Percentiles rank a stretch among this genome's conserved stretches.
These are phyloP conservation scores for Chinchilla lanigera DNA, from an alignment of 2,113 vertebrate species.

Conservation along the genomic window DNA sequence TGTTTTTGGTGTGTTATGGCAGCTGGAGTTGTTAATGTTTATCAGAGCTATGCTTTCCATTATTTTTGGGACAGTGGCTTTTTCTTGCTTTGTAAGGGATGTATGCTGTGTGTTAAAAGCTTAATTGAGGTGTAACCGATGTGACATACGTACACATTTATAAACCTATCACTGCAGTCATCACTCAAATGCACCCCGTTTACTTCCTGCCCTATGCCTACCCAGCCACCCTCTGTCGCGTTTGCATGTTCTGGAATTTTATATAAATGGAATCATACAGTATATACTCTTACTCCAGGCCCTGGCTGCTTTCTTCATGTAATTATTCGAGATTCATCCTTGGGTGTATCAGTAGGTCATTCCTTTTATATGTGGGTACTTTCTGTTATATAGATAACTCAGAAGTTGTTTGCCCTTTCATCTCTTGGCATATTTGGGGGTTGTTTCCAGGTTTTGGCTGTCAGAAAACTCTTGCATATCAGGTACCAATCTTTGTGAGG, in stretches of 20 bases:
- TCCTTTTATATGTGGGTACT: not conserved
- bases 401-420: too few relatives aligned
- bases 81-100: not conserved
- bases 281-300: not conserved
- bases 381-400: rapidly evolving
- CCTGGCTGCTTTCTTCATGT: not conserved
- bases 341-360: rapidly evolving
- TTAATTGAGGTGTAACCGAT: not conserved
- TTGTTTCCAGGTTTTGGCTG: not conserved
- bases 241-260: not conserved
- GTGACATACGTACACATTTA: too few relatives aligned
- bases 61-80: not conserved
- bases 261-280: not conserved
- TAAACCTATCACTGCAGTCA: rapidly evolving
- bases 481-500: not conserved
- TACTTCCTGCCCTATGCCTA: rapidly evolving
- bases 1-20: not conserved
- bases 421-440: not conserved
- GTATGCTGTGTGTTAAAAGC: not conserved
- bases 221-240: not conserved
- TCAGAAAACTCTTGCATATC: not conserved
- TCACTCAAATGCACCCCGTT: rapidly evolving
- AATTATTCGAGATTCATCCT: not conserved
- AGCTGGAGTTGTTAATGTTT: not conserved
- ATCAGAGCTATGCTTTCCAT: not conserved